phyloP scores from a whole-genome alignment of 2,797 vertebrate genomes.

The Sebastes diaconus region DNA sequence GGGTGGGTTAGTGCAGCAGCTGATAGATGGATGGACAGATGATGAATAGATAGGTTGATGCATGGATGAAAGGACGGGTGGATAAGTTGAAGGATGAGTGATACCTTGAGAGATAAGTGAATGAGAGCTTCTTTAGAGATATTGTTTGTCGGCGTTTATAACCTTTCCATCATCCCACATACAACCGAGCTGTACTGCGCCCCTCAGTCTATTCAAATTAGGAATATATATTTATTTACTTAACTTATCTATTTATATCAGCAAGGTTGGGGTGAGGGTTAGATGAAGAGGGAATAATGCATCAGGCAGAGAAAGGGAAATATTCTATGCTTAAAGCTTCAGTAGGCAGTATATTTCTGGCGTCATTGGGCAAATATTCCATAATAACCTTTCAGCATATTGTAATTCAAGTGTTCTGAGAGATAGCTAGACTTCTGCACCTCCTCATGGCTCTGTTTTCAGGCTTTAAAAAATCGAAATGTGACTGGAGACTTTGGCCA shows the following conservation, averaged over 20 bases:
- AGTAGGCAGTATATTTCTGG: too few species aligned
- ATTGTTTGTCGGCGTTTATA: neutral
- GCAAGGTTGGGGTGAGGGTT: neutral
- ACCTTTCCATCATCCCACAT: neutral
- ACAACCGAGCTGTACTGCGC: neutral
- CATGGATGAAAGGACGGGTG: conserved; percentile 44
- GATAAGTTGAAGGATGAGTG: conserved; percentile 50
- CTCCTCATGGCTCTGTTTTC: too few species aligned
- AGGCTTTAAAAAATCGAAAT: too few species aligned
- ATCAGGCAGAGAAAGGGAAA: neutral
- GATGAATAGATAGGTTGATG: conserved; percentile 43
- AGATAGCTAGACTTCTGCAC: too few species aligned
- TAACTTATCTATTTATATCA: neutral
- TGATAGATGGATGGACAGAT: conserved; percentile 49
- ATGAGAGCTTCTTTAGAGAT: conserved; percentile 31
- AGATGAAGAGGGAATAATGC: neutral
- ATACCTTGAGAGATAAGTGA: conserved; percentile 45
- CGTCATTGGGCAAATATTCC: too few species aligned
- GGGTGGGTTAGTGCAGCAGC: conserved; percentile 16
- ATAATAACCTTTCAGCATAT: too few species aligned
- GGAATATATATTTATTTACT: neutral
- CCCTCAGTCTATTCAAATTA: neutral
- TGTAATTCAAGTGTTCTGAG: too few species aligned
- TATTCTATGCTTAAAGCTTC: neutral
- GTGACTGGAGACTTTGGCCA: too few species aligned